Evolutionary conservation across 2,113 vertebrate species (phyloP).

Genomic region (Oceanites oceanicus): DNA sequence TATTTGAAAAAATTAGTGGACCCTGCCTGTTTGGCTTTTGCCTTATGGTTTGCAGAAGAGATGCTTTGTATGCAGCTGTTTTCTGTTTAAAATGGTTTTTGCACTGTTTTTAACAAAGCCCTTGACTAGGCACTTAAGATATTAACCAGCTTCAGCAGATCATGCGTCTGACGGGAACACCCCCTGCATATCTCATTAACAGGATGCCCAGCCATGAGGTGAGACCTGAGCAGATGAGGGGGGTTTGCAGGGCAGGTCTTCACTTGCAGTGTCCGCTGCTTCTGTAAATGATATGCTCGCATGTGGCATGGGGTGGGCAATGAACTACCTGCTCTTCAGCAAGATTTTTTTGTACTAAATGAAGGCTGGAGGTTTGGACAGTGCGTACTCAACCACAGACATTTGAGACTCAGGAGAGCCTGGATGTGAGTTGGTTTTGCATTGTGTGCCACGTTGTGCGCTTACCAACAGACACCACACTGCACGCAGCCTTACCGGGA

Average conservation of each 20-base stretch:
- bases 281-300: not conserved
- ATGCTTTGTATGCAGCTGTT: constrained; percentile 41
- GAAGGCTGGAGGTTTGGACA: not conserved
- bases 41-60: constrained; percentile 32
- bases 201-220: constrained; percentile 99
- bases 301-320: constrained; percentile 35
- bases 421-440: not conserved
- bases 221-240: constrained; percentile 74
- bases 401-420: not conserved
- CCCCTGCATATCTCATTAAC: constrained; percentile 97
- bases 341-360: not conserved
- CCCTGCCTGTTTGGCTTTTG: constrained; percentile 21
- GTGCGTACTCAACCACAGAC: fast-evolving
- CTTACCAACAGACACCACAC: not conserved
- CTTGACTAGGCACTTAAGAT: constrained; percentile 95
- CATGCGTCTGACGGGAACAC: constrained; percentile 99
- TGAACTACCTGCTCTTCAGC: not conserved
- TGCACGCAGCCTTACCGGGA: not conserved
- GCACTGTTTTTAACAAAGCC: constrained; percentile 83
- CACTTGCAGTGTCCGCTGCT: not conserved
- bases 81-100: constrained; percentile 64
- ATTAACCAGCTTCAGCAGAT: constrained; percentile 99
- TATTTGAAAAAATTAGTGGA: not conserved
- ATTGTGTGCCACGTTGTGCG: not conserved
- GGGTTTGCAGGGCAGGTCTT: constrained; percentile 27